Conservation (phyloP, 2,113 vertebrate species). For the Myrmecobius fasciatus region DNA sequence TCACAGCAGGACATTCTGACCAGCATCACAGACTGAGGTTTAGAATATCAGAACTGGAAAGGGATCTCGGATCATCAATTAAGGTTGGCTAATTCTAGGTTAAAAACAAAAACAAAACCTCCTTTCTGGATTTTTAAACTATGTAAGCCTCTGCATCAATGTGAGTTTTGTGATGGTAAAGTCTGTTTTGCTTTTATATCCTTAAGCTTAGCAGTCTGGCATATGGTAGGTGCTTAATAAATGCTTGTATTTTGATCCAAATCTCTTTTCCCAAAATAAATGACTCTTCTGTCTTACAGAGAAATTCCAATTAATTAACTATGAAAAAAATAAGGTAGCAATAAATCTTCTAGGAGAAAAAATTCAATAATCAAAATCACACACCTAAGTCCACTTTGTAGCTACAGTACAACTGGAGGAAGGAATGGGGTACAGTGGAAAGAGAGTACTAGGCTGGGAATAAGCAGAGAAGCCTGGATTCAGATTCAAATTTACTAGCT, state of each 20-base stretch:
- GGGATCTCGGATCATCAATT: neutral
- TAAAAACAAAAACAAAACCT: neutral
- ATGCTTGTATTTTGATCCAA: neutral
- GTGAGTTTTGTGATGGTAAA: neutral
- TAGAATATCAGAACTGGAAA: neutral
- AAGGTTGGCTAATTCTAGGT: slow-evolving; percentile 25
- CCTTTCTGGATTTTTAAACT: slow-evolving; percentile 12
- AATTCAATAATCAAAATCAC: slow-evolving; percentile 19
- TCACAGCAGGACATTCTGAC: slow-evolving; percentile 9
- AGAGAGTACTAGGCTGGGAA: neutral
- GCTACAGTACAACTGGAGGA: neutral
- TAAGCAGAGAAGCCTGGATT: neutral
- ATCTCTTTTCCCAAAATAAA: slow-evolving; percentile 37
- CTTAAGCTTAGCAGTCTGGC: neutral
- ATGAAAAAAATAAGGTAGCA: slow-evolving; percentile 38
- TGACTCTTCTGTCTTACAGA: slow-evolving; percentile 26
- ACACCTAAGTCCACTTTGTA: neutral
- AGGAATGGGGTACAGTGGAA: neutral
- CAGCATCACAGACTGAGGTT: neutral
- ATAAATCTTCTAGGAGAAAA: slow-evolving; percentile 47
- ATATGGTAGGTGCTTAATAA: neutral
- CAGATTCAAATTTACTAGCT: neutral
- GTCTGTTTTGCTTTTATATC: slow-evolving; percentile 41
- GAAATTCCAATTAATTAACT: slow-evolving; percentile 44
- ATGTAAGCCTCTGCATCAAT: neutral